Conservation (phyloP, 2,113 vertebrate genomes). For the Heterotis niloticus region DNA sequence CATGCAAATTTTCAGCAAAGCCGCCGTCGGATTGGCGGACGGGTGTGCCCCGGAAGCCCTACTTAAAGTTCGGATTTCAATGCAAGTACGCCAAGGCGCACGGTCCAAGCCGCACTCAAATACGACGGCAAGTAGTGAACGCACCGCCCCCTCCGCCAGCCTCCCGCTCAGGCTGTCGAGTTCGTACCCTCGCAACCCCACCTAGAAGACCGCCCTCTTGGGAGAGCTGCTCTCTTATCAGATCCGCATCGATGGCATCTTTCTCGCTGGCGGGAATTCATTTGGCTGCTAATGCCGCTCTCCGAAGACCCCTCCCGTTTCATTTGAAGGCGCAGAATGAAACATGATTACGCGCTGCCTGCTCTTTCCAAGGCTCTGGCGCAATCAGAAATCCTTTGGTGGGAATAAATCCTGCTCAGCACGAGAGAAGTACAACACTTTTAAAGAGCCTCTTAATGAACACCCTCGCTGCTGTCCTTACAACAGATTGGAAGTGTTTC, state of each 20-base stretch:
- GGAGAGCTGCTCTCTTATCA: slow-evolving; percentile 34
- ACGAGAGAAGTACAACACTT: neutral
- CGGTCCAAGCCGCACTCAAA: neutral
- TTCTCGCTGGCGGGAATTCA: slow-evolving; percentile 32
- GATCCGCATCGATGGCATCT: slow-evolving; percentile 29
- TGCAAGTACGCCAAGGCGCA: neutral
- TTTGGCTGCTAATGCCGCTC: slow-evolving; percentile 34
- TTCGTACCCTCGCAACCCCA: neutral
- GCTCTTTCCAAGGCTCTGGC: neutral
- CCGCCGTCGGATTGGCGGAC: neutral
- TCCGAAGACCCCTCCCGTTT: slow-evolving; percentile 22
- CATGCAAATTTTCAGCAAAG: neutral
- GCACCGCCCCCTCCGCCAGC: neutral
- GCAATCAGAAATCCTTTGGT: neutral
- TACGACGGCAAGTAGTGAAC: neutral
- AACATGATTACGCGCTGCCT: slow-evolving; percentile 19
- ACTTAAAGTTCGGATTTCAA: too few relatives aligned
- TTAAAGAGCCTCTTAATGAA: neutral
- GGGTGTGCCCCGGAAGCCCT: too few relatives aligned
- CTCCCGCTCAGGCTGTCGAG: neutral
- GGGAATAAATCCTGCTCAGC: neutral
- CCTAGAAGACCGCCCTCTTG: slow-evolving; percentile 19
- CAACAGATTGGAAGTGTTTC: neutral
- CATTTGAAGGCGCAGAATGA: slow-evolving; percentile 27
- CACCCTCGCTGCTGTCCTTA: neutral